Evolutionary conservation across 2,888 invertebrate genomes (phyloP), one percentile per base, ranked within the genome.

Genomic region (Amiota minor): DNA sequence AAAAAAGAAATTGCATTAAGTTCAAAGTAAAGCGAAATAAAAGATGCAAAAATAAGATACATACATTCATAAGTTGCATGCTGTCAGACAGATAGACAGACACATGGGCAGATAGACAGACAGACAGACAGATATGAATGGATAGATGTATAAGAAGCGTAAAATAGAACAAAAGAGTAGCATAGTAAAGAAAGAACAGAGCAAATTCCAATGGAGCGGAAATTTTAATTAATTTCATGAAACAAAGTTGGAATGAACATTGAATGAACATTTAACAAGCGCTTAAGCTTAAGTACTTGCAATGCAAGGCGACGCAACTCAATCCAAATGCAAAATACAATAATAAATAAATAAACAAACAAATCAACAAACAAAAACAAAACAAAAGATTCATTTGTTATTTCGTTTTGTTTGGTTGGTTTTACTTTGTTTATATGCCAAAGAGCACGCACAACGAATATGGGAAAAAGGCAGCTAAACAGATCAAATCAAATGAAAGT

Each of bases 191-290:
- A 16, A 35, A 46, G 16, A 46, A 49, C 8, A 64, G 59, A 59
- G 53, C 45, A 74, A 76, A 77, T 77, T 74, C 80, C 79, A 81
- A 84, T 82, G 83, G 80, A 81, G 77, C 84, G 85, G 85, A 84
- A 84, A 82, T 84, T 83, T 84, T 84, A 85, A 84, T 84, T 84
- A 83, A 84, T 84, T 84, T 83, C 82, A 80, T 79, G 71, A 78
- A 76, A 77, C 16, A 14, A 62, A 11, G 35, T 45, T 45, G 62
- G 14, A 62, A 62, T 62, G 61, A 61, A 18, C 18, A 16, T 18
- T 16, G 20, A 49, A 56, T 16, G 14, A 49, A 61, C 61, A 16
- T 20, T 18, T 14, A 18, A 65, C 35, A 18, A 49, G 56, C 23
- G 47, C 35, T 71, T 72, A 64, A 62, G 10, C n/a, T 72, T 69